phyloP scores from a whole-genome alignment of 2,113 vertebrate genomes.

The Epinephelus fuscoguttatus region DNA sequence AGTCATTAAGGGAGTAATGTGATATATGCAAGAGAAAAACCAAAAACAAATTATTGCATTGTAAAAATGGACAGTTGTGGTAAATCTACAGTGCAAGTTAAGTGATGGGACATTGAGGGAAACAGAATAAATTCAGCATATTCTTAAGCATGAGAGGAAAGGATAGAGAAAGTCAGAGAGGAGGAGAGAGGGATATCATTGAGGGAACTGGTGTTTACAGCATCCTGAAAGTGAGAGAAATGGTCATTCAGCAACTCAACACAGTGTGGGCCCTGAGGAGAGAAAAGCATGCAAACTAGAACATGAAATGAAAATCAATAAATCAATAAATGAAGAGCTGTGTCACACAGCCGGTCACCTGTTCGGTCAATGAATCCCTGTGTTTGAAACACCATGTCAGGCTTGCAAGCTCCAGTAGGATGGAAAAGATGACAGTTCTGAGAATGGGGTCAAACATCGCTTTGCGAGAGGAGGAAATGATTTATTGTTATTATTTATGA shows the following conservation, averaged over 20 bases:
- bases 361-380: background rate
- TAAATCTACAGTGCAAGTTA: constrained; percentile 1
- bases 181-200: background rate
- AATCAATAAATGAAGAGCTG: background rate
- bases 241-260: constrained; percentile 4
- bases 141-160: background rate
- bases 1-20: constrained; percentile 39
- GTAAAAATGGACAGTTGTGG: constrained; percentile 22
- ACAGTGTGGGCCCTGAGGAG: background rate
- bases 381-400: background rate
- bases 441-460: background rate
- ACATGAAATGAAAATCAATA: background rate
- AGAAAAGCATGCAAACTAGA: background rate
- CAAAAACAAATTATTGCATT: constrained; percentile 45
- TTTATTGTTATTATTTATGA: too few relatives aligned
- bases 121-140: background rate
- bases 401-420: background rate
- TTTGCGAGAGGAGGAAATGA: too few relatives aligned
- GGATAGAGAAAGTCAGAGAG: constrained; percentile 15
- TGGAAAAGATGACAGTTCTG: background rate
- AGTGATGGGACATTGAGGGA: constrained; percentile 5
- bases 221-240: constrained; percentile 71
- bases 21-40: constrained; percentile 36
- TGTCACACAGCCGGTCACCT: too few relatives aligned
- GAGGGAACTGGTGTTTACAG: constrained; percentile 1